Conservation (phyloP, 2,888 invertebrate species). For the Oxystoma pomonae region DNA sequence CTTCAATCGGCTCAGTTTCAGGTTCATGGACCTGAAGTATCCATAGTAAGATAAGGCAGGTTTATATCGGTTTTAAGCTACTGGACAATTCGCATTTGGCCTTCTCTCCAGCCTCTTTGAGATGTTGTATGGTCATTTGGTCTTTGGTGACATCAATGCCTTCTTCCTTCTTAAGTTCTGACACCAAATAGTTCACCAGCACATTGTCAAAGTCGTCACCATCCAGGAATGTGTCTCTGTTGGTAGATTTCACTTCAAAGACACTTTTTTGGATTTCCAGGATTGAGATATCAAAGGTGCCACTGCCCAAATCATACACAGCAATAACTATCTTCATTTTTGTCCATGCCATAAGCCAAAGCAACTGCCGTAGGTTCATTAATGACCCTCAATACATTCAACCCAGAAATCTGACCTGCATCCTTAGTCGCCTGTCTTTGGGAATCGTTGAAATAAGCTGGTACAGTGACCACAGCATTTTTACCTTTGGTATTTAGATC, state of each 20-base stretch:
- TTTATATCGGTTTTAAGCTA: constrained; percentile 94
- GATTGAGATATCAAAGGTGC: constrained; percentile 97
- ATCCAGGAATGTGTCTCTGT: constrained; percentile 97
- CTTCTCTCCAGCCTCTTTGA: constrained; percentile 98
- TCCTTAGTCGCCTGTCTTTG: constrained; percentile 99
- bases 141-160: constrained; percentile 93
- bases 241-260: constrained; percentile 99
- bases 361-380: constrained; percentile 99
- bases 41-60: constrained; percentile 96
- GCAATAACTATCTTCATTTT: constrained; percentile 93
- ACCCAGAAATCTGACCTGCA: constrained; percentile 95
- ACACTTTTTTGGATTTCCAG: constrained; percentile 99
- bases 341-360: constrained; percentile 98
- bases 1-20: constrained; percentile 90
- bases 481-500: constrained; percentile 83
- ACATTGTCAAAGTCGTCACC: constrained; percentile 99
- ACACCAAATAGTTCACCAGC: constrained; percentile 85
- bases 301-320: constrained; percentile 98
- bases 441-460: constrained; percentile 98
- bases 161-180: constrained; percentile 85
- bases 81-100: constrained; percentile 98
- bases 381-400: constrained; percentile 95
- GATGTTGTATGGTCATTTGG: constrained; percentile 95
- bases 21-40: constrained; percentile 78
- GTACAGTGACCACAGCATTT: constrained; percentile 97